Base-by-base conservation (phyloP, 2,888 invertebrate genomes). In the Chloroclysta siterata region DNA sequence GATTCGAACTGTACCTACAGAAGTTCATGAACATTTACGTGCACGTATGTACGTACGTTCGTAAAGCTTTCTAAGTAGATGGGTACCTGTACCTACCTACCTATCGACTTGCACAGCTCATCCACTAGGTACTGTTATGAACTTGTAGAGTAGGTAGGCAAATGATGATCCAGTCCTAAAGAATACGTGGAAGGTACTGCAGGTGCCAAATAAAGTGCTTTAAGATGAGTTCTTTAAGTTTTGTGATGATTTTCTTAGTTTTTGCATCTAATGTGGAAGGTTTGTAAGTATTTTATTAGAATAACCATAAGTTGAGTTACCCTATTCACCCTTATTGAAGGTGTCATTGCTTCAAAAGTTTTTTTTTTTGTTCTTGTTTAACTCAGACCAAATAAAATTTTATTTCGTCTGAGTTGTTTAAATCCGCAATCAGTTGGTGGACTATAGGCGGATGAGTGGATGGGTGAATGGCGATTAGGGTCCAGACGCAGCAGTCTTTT, bases 111-210 rank as follows among this genome's bases (percentile, higher is more conserved):
- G 44, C 44, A 44, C 44, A 14, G 15, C 44, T 14, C 44, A 15
- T 33, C 15, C n/a, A 41, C n/a, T n/a, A 0, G n/a, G 5, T 11
- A 46, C 46, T 46, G 46, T 46, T 46, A 46, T 46, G 10, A 46
- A 11, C 11, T 46, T 46, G 7, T 44, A 15, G 7, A 44, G 17
- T 11, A 46, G 10, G 17, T 11, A 46, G 10, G 7, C n/a, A 17
- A 33, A 15, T 52, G 36, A 39, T 33, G 29, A 48, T 54, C 58
- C 69, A 69, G 66, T 69, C 63, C 28, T 53, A 48, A 59, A 51
- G 58, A 55, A 59, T 63, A 60, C 69, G 54, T 60, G 60, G 44
- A 39, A 46, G 54, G 44, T 46, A 53, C 51, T 55, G 65, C 13
- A 44, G 33, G 50, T 29, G 29, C 50, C 2, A 8, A n/a, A 33